A percentile compares a stretch with the other conserved stretches of the same genome.
Conservation (phyloP, 2,113 vertebrate species). For the Tympanuchus pallidicinctus region DNA sequence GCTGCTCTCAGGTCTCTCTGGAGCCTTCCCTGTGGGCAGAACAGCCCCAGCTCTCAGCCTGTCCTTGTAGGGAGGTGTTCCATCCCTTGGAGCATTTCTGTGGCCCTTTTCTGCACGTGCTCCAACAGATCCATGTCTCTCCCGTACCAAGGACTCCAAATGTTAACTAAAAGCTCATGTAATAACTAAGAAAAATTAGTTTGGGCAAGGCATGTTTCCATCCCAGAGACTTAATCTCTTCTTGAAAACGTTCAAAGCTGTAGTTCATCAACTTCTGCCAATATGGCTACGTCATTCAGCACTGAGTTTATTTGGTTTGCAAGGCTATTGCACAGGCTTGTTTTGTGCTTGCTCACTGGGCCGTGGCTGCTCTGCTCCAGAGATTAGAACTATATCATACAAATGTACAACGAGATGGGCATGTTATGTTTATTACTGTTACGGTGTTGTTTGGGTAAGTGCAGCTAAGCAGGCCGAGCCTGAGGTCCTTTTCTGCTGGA, state of each 20-base stretch:
- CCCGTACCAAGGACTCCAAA: too few relatives aligned
- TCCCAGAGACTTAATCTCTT: background rate
- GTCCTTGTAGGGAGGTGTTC: too few relatives aligned
- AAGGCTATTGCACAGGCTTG: background rate
- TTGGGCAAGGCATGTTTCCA: background rate
- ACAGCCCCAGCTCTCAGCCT: too few relatives aligned
- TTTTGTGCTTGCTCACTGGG: background rate
- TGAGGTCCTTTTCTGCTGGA: background rate
- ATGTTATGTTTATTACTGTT: background rate
- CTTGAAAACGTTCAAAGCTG: background rate
- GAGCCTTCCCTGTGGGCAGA: too few relatives aligned
- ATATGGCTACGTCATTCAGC: background rate
- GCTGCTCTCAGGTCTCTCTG: too few relatives aligned
- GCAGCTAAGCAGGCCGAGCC: background rate
- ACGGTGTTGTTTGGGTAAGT: background rate
- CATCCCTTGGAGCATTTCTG: too few relatives aligned
- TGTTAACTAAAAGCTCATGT: background rate
- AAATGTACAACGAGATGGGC: background rate
- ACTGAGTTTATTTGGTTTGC: accelerated
- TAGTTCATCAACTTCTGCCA: background rate
- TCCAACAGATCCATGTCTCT: too few relatives aligned
- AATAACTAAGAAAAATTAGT: background rate
- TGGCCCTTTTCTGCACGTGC: too few relatives aligned
- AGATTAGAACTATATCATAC: background rate
- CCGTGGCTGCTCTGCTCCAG: background rate